Evolutionary conservation across 2,888 invertebrate genomes (phyloP).

Genomic region (Colletes collaris): DNA sequence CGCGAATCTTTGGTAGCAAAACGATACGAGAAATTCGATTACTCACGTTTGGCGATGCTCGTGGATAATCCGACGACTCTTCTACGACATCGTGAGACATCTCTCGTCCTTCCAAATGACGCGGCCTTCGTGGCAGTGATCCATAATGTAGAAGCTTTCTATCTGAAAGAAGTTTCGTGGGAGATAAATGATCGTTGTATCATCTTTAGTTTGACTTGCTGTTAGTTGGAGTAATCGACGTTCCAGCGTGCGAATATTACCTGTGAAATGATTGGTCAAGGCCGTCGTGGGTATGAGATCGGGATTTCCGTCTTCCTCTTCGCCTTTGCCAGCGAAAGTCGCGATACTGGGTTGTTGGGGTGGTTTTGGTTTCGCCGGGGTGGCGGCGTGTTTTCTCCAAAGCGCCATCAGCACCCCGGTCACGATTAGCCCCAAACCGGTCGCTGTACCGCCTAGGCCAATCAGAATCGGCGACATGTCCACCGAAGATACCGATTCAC

Average conservation of each 20-base stretch:
- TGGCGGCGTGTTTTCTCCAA: slow-evolving; percentile 80
- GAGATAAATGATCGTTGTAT: slow-evolving; percentile 48
- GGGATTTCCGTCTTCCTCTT: slow-evolving; percentile 81
- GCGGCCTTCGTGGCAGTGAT: slow-evolving; percentile 78
- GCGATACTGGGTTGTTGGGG: slow-evolving; percentile 76
- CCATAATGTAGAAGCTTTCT: slow-evolving; percentile 78
- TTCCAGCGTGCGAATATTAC: slow-evolving; percentile 49
- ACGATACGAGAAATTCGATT: slow-evolving; percentile 32
- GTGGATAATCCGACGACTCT: slow-evolving; percentile 77
- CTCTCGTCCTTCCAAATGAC: slow-evolving; percentile 76
- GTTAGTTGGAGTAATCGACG: not conserved
- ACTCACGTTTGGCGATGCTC: slow-evolving; percentile 78
- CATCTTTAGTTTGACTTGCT: slow-evolving; percentile 19
- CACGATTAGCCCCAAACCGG: slow-evolving; percentile 81
- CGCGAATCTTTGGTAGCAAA: not conserved
- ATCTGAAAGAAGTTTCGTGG: slow-evolving; percentile 70
- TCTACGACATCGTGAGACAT: slow-evolving; percentile 76
- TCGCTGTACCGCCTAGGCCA: slow-evolving; percentile 81
- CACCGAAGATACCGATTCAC: slow-evolving; percentile 78
- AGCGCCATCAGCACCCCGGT: slow-evolving; percentile 81
- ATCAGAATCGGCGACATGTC: slow-evolving; percentile 82
- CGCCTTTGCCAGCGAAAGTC: slow-evolving; percentile 76
- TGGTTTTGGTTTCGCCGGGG: slow-evolving; percentile 75
- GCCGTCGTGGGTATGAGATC: slow-evolving; percentile 81
- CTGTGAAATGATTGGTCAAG: slow-evolving; percentile 78